Evolutionary conservation across 2,113 vertebrate genomes (phyloP).

Genomic region (Vidua chalybeata): DNA sequence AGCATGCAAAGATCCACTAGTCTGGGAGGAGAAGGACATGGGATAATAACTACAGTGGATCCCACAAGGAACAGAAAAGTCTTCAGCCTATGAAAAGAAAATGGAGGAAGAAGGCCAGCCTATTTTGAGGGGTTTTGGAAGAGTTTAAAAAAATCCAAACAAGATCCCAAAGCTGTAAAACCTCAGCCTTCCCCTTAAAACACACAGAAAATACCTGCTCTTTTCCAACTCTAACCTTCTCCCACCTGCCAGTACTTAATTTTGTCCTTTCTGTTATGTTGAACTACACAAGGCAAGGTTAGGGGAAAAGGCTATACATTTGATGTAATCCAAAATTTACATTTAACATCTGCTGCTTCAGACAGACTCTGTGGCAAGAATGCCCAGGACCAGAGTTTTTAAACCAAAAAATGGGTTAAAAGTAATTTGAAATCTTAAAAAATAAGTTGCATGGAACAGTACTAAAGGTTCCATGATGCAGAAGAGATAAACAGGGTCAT

Average conservation of each 20-base stretch:
- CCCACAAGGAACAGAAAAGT: not conserved
- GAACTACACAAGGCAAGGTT: not conserved
- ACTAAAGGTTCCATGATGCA: slow-evolving; percentile 38
- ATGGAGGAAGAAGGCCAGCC: not conserved
- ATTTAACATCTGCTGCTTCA: not conserved
- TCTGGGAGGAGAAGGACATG: not conserved
- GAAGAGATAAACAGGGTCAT: slow-evolving; percentile 38
- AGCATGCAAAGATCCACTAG: not conserved
- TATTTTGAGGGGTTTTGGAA: not conserved
- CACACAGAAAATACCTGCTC: not conserved
- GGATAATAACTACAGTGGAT: not conserved
- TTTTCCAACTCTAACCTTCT: not conserved
- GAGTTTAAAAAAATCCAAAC: not conserved
- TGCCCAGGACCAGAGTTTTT: not conserved
- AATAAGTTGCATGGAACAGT: slow-evolving; percentile 37
- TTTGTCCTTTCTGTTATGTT: not conserved
- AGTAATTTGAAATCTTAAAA: slow-evolving; percentile 29
- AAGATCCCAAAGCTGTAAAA: not conserved
- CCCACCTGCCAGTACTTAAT: not conserved
- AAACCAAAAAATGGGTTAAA: not conserved
- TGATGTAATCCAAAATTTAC: not conserved
- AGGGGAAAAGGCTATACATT: not conserved
- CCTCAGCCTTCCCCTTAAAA: not conserved
- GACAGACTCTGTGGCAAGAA: not conserved
- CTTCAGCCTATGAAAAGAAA: not conserved